Evolutionary conservation across 2,113 vertebrate species (phyloP), one percentile per base, ranked within the genome.

Genomic region (Agelaius tricolor): DNA sequence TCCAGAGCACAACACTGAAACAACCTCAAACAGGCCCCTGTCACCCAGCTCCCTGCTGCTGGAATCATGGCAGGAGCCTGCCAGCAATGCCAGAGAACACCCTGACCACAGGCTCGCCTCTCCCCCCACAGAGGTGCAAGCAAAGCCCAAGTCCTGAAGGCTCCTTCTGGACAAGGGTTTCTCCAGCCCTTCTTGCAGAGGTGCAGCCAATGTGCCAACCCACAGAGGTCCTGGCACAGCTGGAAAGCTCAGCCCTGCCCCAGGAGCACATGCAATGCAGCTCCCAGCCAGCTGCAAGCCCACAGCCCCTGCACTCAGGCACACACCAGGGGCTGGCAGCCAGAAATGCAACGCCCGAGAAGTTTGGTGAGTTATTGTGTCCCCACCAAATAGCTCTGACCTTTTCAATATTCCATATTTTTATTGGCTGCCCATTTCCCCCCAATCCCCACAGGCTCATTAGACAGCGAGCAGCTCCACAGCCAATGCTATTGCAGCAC

Each of bases 351-450:
- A 57, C 0, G 1, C 84, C 61, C 5, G 0, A 68, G 13, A 84
- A 90, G 44, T 80, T 89, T 21, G 61, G 22, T 23, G 65, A 87
- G 52, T 77, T 84, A 71, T 7, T 46, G 22, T 26, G 26, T 66
- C 72, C 75, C 68, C 84, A 66, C 57, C 14, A 15, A 89, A 84
- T 67, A 54, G 78, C 57, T 80, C 74, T 96, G 92, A 87, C 93
- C 95, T 95, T 95, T 91, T 92, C 93, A 94, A 39, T 71, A 92
- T 84, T 77, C 82, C 87, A 62, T 91, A 52, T 96, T 93, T 89
- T 95, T 95, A 97, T 90, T 97, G 97, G 95, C 95, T 86, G 67
- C 76, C 94, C 31, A 2, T 89, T 96, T 82, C 15, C 46, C 51
- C 83, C 71, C 30, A 0, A 7, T 94, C 90, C 83, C 96, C 58